A percentile compares a stretch with the other conserved stretches of the same genome.
Conservation (phyloP, 2,797 vertebrate genomes). For the Calcarius lapponicus region DNA sequence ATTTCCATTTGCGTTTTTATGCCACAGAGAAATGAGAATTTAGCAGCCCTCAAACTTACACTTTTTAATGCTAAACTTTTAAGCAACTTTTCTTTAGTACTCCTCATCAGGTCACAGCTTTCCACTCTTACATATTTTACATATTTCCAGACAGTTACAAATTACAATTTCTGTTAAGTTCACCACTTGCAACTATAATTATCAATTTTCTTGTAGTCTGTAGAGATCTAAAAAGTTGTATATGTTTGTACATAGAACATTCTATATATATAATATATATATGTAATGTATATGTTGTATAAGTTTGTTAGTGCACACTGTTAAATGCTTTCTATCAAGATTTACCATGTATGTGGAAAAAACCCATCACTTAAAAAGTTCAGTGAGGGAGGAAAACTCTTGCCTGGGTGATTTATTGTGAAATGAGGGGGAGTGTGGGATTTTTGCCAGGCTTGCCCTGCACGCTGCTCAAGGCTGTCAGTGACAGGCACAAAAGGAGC, state of each 20-base stretch:
- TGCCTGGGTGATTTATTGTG: slow-evolving; percentile 18
- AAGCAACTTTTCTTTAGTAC: slow-evolving; percentile 62
- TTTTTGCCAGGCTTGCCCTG: background rate
- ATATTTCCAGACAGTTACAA: slow-evolving; percentile 75
- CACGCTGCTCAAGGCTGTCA: background rate
- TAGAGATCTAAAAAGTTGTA: slow-evolving; percentile 81
- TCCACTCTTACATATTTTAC: slow-evolving; percentile 71
- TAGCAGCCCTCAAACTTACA: slow-evolving; percentile 58
- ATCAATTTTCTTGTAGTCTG: slow-evolving; percentile 77
- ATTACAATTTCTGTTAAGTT: slow-evolving; percentile 75
- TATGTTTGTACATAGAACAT: slow-evolving; percentile 82
- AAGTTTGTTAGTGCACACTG: slow-evolving; percentile 81
- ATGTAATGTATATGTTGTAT: slow-evolving; percentile 85
- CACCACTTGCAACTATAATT: slow-evolving; percentile 75
- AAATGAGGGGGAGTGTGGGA: slow-evolving; percentile 50
- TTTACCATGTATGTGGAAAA: slow-evolving; percentile 52
- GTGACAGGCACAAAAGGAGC: background rate
- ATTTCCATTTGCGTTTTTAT: background rate
- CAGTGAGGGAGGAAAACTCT: slow-evolving; percentile 24
- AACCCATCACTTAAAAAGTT: slow-evolving; percentile 75
- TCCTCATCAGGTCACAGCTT: slow-evolving; percentile 70
- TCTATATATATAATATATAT: slow-evolving; percentile 80
- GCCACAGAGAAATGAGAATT: background rate
- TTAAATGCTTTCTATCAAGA: slow-evolving; percentile 75
- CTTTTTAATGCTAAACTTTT: slow-evolving; percentile 62